Evolutionary conservation across 2,888 invertebrate species (phyloP), one percentile per base, ranked within the genome.

Genomic region (Hipparchia sbordonii): DNA sequence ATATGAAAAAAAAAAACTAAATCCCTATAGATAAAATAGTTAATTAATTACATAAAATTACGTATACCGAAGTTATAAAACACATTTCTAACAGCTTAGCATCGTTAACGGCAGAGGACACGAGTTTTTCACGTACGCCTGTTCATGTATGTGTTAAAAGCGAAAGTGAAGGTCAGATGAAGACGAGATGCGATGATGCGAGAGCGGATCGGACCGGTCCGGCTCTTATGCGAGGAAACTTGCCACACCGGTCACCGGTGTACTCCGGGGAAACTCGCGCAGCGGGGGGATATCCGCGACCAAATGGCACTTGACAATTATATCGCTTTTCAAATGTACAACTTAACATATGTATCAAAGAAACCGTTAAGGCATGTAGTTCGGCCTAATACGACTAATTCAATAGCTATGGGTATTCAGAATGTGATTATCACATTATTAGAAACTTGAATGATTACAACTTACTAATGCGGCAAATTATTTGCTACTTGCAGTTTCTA

Each of bases 121-220:
- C n/a, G 56, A 61, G 67, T 72, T 73, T 74, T 70, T 68, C 62
- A 66, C 65, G 67, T 62, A 67, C 69, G 54, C 71, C 68, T 63
- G 62, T 67, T 67, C 59, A 72, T 66, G 72, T 74, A 75, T 68
- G 75, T 76, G 77, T 76, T 76, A 80, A 83, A 83, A 84, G 83
- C 83, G 84, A 85, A 85, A 85, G 85, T 83, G 83, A 85, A 85
- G 85, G 84, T 83, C 84, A 81, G 74, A 65, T 74, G 81, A 79
- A 82, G 82, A 81, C 77, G 81, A 81, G 77, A 76, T 76, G 76
- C 74, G 76, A 73, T 78, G 77, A 77, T 78, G 78, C 75, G 76
- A 78, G 76, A 78, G 76, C 70, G 73, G 76, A 74, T 71, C 59
- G 63, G 75, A 76, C 76, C 77, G 76, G 78, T 77, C 72, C 71